Evolutionary conservation across 1,140 invertebrate species (phyloP).

Genomic region (Brachionus manjavacas): DNA sequence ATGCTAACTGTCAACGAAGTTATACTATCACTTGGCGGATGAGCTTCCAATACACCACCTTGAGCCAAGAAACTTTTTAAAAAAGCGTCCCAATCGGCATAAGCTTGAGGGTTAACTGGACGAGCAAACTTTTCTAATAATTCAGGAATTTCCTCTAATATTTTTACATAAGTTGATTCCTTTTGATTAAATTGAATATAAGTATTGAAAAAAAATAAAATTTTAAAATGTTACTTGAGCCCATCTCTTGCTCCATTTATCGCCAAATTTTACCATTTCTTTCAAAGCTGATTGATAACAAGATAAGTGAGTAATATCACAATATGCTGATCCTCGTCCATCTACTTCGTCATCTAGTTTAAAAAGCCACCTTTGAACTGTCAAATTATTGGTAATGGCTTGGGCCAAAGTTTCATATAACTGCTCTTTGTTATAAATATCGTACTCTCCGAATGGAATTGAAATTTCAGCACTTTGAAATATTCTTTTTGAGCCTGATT

Average conservation of each 20-base stretch:
- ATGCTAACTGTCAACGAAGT: conserved; percentile 53
- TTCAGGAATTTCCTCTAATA: conserved; percentile 53
- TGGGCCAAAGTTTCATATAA: conserved; percentile 55
- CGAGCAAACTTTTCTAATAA: conserved; percentile 48
- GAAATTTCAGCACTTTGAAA: conserved; percentile 54
- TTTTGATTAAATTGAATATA: conserved; percentile 43
- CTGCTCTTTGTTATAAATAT: conserved; percentile 55
- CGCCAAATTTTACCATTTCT: conserved; percentile 54
- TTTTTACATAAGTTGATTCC: conserved; percentile 55
- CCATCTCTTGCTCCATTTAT: conserved; percentile 58
- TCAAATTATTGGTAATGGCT: conserved; percentile 55
- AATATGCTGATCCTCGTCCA: conserved; percentile 54
- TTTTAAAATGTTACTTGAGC: conserved; percentile 48
- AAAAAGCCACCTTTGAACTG: conserved; percentile 55
- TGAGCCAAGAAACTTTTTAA: conserved; percentile 52
- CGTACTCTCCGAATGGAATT: conserved; percentile 55
- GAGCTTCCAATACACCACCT: conserved; percentile 57
- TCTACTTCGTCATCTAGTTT: conserved; percentile 56
- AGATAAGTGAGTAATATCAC: conserved; percentile 52
- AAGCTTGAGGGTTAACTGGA: conserved; percentile 50
- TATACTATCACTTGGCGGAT: conserved; percentile 55
- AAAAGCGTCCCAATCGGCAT: conserved; percentile 51
- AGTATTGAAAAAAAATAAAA: conserved; percentile 45
- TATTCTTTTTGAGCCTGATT: conserved; percentile 56
- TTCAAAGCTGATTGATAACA: conserved; percentile 55